Conservation (phyloP, 1,140 invertebrate genomes). For the Hydropsyche tenuis region DNA sequence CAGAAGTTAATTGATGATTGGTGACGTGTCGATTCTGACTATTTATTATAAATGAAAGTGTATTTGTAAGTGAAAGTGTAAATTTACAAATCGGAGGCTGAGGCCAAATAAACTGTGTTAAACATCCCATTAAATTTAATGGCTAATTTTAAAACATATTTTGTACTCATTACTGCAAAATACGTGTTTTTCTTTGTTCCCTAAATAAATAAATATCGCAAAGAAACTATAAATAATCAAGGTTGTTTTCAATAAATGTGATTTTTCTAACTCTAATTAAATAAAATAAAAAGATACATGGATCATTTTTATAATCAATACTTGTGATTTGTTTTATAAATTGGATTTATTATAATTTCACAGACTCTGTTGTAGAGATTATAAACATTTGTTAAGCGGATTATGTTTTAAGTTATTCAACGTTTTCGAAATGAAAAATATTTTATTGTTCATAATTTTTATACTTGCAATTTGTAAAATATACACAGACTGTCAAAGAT, state of each 20-base stretch:
- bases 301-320: conserved; percentile 36
- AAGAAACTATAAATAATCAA: conserved; percentile 43
- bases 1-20: conserved; percentile 20
- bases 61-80: conserved; percentile 34
- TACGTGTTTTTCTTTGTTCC: conserved; percentile 45
- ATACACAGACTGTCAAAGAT: not conserved
- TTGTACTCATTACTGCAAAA: conserved; percentile 43
- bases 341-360: conserved; percentile 43
- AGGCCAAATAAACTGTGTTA: conserved; percentile 34
- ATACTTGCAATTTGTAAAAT: conserved; percentile 40
- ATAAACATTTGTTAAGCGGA: conserved; percentile 49
- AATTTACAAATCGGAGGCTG: conserved; percentile 20
- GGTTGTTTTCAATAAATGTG: conserved; percentile 42
- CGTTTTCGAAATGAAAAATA: conserved; percentile 49
- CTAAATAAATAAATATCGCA: conserved; percentile 45
- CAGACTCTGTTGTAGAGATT: conserved; percentile 46
- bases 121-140: conserved; percentile 37
- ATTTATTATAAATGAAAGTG: conserved; percentile 41
- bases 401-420: conserved; percentile 51
- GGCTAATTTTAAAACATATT: conserved; percentile 43
- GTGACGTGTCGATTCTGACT: conserved; percentile 33
- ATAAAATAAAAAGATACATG: conserved; percentile 19
- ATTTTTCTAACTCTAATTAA: conserved; percentile 34
- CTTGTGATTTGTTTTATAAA: conserved; percentile 47
- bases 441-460: conserved; percentile 49